These are phyloP conservation scores for Trematomus loennbergii DNA, from an alignment of 2,113 vertebrate genomes.

Conservation along the genomic window DNA sequence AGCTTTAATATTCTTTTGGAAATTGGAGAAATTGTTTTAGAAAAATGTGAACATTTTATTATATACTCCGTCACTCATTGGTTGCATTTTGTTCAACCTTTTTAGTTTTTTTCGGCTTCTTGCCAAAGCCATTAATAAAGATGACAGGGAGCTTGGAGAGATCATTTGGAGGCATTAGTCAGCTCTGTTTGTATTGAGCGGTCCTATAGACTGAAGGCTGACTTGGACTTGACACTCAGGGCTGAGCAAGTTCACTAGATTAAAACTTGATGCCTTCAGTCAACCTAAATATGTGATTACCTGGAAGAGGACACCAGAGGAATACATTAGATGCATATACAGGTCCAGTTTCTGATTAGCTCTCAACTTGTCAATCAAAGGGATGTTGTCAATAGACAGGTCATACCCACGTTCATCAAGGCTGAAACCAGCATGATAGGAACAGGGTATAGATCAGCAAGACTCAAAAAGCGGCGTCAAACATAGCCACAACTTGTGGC, in stretches of 20 bases:
- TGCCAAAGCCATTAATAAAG: constrained; percentile 47
- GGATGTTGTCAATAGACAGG: neutral
- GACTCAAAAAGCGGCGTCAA: neutral
- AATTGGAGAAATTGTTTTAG: neutral
- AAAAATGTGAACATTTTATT: neutral
- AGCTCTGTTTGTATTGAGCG: constrained; percentile 35
- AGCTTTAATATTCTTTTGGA: no score
- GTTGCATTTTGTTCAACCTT: neutral
- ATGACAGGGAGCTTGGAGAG: constrained; percentile 10
- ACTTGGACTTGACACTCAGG: constrained; percentile 16
- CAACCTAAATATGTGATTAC: constrained; percentile 12
- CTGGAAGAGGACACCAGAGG: constrained; percentile 4
- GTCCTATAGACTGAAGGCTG: constrained; percentile 20
- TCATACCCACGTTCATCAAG: neutral
- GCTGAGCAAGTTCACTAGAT: neutral
- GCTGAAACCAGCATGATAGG: no score
- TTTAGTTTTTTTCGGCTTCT: constrained; percentile 6
- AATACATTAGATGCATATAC: neutral
- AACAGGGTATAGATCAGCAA: neutral
- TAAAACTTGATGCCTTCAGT: constrained; percentile 31
- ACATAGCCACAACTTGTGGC: neutral
- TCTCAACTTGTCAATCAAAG: constrained; percentile 5
- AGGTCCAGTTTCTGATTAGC: neutral
- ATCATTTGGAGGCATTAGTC: constrained; percentile 30
- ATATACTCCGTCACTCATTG: neutral